Evolutionary conservation across 2,113 vertebrate genomes (phyloP).

Genomic region (Circaetus cinerascens): DNA sequence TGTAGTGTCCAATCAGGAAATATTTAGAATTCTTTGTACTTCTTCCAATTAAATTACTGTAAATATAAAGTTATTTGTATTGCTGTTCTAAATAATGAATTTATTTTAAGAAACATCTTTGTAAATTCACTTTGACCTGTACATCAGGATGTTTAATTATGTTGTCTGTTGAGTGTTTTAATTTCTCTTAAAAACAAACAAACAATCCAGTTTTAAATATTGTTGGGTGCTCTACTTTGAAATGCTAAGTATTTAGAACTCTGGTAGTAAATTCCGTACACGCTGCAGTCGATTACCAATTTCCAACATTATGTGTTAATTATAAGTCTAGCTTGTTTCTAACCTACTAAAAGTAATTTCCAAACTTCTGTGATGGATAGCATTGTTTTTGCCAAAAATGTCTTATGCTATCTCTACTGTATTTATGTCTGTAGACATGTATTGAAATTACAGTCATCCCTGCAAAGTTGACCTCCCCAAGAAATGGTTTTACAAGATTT

Average conservation of each 20-base stretch:
- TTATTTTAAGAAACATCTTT: not conserved
- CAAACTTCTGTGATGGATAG: not conserved
- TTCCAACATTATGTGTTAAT: not conserved
- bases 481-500: not conserved
- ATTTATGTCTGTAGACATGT: not conserved
- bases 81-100: not conserved
- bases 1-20: not conserved
- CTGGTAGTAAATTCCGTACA: not conserved
- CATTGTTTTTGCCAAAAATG: not conserved
- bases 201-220: not conserved
- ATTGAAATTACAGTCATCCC: not conserved
- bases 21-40: not conserved
- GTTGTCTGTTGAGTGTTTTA: not conserved
- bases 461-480: not conserved
- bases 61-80: not conserved
- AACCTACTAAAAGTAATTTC: not conserved
- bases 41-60: not conserved
- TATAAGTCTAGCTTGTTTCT: not conserved
- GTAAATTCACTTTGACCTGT: not conserved
- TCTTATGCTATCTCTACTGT: not conserved
- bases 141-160: not conserved
- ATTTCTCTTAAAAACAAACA: not conserved
- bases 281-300: not conserved
- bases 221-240: not conserved
- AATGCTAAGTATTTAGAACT: not conserved